Evolutionary conservation across 2,888 invertebrate species (phyloP).

Genomic region (Crematogaster levior): DNA sequence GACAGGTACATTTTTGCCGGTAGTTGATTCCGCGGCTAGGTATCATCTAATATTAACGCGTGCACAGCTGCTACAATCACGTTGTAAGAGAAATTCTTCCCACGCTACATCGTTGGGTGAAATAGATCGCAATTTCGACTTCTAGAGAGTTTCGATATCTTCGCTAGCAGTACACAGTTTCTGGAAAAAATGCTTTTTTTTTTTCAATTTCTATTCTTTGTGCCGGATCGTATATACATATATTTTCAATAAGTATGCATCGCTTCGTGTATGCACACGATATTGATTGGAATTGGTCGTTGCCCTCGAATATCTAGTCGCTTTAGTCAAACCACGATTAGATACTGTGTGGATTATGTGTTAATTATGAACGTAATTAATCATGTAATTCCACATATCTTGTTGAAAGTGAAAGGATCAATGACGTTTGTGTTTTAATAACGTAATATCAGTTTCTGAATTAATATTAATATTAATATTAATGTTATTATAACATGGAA

Average conservation of each 20-base stretch:
- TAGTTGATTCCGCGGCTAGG: slow-evolving; percentile 15
- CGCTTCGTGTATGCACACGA: background rate
- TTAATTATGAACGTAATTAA: slow-evolving; percentile 29
- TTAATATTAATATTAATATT: background rate
- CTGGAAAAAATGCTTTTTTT: background rate
- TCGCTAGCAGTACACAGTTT: background rate
- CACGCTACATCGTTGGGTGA: slow-evolving; percentile 25
- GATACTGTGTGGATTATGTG: background rate
- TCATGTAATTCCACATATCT: background rate
- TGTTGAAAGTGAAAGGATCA: background rate
- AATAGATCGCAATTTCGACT: slow-evolving; percentile 50
- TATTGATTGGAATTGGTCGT: slow-evolving; percentile 44
- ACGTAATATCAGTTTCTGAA: background rate
- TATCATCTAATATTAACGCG: slow-evolving; percentile 54
- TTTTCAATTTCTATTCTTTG: background rate
- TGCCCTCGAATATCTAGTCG: slow-evolving; percentile 13
- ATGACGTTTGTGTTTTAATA: background rate
- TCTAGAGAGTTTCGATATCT: background rate
- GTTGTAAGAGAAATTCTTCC: slow-evolving; percentile 25
- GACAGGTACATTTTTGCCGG: background rate
- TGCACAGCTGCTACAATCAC: slow-evolving; percentile 44
- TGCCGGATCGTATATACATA: background rate
- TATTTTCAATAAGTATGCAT: background rate
- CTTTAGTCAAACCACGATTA: slow-evolving; percentile 14
- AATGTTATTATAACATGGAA: background rate